Conservation (phyloP, 64 coral and sea anemone species). For the Pocillopora damicornis region DNA sequence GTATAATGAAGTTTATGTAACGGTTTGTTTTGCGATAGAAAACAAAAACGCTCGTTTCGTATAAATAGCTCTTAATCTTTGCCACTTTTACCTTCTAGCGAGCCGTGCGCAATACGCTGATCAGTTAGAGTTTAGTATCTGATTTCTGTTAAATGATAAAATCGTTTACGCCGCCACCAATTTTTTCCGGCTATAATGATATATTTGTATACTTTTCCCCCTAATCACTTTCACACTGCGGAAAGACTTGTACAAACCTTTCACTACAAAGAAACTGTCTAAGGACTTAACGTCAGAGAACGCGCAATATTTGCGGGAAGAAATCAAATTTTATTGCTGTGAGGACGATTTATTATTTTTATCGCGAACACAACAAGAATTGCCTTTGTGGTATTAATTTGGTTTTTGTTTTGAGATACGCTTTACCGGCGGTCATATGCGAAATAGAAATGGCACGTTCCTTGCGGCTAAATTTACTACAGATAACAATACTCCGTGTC, state of each 20-base stretch:
- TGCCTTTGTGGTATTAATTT: constrained; percentile 98
- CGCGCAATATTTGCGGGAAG: constrained; percentile 26
- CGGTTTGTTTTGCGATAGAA: constrained; percentile 61
- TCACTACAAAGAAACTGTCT: constrained; percentile 15
- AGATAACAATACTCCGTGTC: constrained; percentile 5
- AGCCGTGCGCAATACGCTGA: constrained; percentile 18
- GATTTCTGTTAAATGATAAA: constrained; percentile 94
- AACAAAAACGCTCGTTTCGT: constrained; percentile 32
- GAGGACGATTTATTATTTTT: constrained; percentile 91
- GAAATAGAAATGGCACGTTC: constrained; percentile 57
- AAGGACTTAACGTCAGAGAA: constrained; percentile 1
- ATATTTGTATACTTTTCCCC: constrained; percentile 97
- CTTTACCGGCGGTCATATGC: constrained; percentile 65
- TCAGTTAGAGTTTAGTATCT: constrained; percentile 67
- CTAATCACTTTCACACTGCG: constrained; percentile 94
- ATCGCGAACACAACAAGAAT: constrained; percentile 72
- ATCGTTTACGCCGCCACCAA: constrained; percentile 69
- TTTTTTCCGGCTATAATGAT: constrained; percentile 89
- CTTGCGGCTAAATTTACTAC: constrained; percentile 36
- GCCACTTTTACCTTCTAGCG: constrained; percentile 10
- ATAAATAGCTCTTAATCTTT: constrained; percentile 40
- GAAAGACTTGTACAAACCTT: constrained; percentile 79
- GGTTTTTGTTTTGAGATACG: constrained; percentile 88
- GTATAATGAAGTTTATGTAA: constrained; percentile 96
- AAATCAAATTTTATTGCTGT: constrained; percentile 38